A percentile compares a stretch with the other conserved stretches of the same genome.
These are phyloP conservation scores for Drosophila imparisetae DNA, from an alignment of 2,888 invertebrate species.

Conservation along the genomic window DNA sequence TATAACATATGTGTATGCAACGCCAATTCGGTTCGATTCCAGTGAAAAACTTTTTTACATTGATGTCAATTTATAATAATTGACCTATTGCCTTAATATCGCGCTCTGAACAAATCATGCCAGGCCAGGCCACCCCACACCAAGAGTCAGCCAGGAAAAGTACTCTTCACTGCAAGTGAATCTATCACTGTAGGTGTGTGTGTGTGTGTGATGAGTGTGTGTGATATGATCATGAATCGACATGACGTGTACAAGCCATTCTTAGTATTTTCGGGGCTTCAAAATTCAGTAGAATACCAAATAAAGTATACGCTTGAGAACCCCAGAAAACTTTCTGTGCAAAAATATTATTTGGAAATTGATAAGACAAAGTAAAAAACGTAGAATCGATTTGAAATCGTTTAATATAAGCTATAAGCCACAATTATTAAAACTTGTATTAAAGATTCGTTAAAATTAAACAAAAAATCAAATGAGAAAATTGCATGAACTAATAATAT, in stretches of 20 bases:
- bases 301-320: background rate
- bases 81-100: slow-evolving; percentile 83
- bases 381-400: background rate
- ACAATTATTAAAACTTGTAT: background rate
- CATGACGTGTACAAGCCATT: slow-evolving; percentile 15
- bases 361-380: background rate
- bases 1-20: slow-evolving; percentile 37
- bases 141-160: slow-evolving; percentile 65
- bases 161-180: slow-evolving; percentile 34
- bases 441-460: background rate
- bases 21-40: slow-evolving; percentile 38
- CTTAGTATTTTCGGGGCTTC: slow-evolving; percentile 34
- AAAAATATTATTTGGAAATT: background rate
- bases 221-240: slow-evolving; percentile 32
- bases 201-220: slow-evolving; percentile 1
- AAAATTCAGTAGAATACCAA: slow-evolving; percentile 11
- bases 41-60: slow-evolving; percentile 72
- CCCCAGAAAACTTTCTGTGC: background rate
- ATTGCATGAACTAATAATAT: background rate
- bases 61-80: slow-evolving; percentile 82
- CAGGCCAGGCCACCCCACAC: slow-evolving; percentile 45
- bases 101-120: slow-evolving; percentile 75
- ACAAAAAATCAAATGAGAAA: background rate
- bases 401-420: background rate
- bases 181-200: slow-evolving; percentile 5